phyloP scores from a whole-genome alignment of 2,888 invertebrate species.

The Azorinus chamasolen region DNA sequence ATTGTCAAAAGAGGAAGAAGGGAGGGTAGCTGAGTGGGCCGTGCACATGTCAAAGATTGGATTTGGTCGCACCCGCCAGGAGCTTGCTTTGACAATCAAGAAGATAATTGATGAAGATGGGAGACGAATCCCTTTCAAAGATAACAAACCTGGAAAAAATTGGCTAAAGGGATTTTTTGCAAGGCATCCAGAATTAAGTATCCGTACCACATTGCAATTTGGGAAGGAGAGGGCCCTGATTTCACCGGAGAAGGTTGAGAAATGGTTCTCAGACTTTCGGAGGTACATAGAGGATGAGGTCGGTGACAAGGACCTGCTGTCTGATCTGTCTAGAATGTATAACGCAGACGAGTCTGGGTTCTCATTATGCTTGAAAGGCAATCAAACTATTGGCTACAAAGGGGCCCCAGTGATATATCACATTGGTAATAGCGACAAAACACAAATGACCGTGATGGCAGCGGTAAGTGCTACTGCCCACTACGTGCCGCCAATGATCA shows the following conservation, averaged over 20 bases:
- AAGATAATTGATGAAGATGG: conserved; percentile 16
- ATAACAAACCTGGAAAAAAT: conserved; percentile 4
- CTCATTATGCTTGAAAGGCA: too few species aligned
- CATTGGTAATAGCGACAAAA: conserved; percentile 23
- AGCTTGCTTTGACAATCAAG: neutral
- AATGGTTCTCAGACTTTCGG: conserved; percentile 12
- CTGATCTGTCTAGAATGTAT: conserved; percentile 9
- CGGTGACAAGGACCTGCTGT: conserved; percentile 1
- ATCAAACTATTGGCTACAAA: conserved; percentile 11
- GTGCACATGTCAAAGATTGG: conserved; percentile 8
- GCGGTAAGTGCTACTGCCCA: conserved; percentile 29
- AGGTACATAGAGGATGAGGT: conserved; percentile 7
- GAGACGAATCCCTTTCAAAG: neutral
- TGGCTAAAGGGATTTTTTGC: conserved; percentile 10
- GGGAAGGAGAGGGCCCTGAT: conserved; percentile 28
- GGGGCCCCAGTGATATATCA: conserved; percentile 32
- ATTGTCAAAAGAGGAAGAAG: too few species aligned
- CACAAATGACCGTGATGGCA: conserved; percentile 38
- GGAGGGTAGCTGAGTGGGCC: neutral
- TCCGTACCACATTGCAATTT: conserved; percentile 32
- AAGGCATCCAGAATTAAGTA: conserved; percentile 13
- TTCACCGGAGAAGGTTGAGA: conserved; percentile 7
- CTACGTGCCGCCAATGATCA: conserved; percentile 37
- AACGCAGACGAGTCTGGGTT: too few species aligned
- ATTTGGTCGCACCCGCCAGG: neutral